A percentile compares a stretch with the other conserved stretches of the same genome.
phyloP scores from a whole-genome alignment of 2,888 invertebrate genomes.

The Macaria notata region DNA sequence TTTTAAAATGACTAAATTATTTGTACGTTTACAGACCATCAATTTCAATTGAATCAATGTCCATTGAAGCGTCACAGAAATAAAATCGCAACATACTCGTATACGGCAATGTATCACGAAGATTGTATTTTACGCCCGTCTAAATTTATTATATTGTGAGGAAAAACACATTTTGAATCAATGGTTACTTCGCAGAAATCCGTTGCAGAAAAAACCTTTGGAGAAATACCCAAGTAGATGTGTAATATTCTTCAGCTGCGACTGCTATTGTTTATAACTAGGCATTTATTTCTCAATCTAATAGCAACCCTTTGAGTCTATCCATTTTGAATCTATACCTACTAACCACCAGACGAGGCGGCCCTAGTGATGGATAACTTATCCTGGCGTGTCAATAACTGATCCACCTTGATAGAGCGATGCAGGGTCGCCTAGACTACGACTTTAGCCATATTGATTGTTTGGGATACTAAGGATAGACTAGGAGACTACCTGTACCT shows the following conservation, averaged over 20 bases:
- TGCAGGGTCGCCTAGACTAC: slow-evolving; percentile 16
- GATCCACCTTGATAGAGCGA: slow-evolving; percentile 70
- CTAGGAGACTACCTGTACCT: neutral
- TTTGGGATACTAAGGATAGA: neutral
- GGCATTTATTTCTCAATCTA: too few relatives aligned
- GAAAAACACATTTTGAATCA: slow-evolving; percentile 3
- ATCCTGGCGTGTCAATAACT: slow-evolving; percentile 60
- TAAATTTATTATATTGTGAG: slow-evolving; percentile 25
- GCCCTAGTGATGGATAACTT: slow-evolving; percentile 67
- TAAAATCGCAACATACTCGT: neutral
- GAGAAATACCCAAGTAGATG: too few relatives aligned
- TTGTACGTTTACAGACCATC: too few relatives aligned
- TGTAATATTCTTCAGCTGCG: too few relatives aligned
- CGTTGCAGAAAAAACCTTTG: too few relatives aligned
- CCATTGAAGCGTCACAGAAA: too few relatives aligned
- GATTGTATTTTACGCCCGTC: slow-evolving; percentile 23
- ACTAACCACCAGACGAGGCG: slow-evolving; percentile 18
- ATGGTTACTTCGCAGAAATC: too few relatives aligned
- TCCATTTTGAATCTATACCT: too few relatives aligned
- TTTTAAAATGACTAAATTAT: too few relatives aligned
- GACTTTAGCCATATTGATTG: slow-evolving; percentile 17
- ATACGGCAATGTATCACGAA: slow-evolving; percentile 14
- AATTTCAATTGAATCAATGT: too few relatives aligned
- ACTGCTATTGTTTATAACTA: too few relatives aligned
- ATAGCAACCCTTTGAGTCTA: too few relatives aligned